Evolutionary conservation across 1,140 invertebrate genomes (phyloP), one percentile per base, ranked within the genome.

Genomic region (Aporrectodea caliginosa): DNA sequence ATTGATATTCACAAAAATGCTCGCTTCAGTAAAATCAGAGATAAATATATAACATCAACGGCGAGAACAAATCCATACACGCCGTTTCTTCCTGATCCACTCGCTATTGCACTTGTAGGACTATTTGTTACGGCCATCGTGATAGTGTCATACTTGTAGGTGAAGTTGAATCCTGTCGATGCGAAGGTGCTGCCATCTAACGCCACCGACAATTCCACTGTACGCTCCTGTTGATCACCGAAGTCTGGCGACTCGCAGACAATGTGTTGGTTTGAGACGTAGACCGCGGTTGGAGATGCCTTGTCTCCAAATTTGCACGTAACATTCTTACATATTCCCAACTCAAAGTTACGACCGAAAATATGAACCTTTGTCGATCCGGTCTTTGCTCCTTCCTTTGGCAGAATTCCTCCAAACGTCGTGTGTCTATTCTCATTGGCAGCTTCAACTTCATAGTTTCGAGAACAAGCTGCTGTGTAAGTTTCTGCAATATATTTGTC

Each of bases 331-430:
- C 83, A 84, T 29, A 83, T 81, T 1, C 80, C 70, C 22, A 1
- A 30, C 29, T 81, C 73, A 73, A 84, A 81, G 79, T 80, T 78
- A 70, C 81, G 76, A 1, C 83, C 83, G 78, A 82, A 84, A 0
- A 84, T 78, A n/a, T 78, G 78, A 16, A 83, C 79, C 27, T 69
- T 79, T 0, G 78, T 81, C 29, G 33, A 30, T 16, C 35, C 69
- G 33, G 30, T 0, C 29, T 35, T 31, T 1, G 79, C 16, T 12
- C 80, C 82, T 69, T 75, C 79, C 27, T 70, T 75, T 16, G 82
- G 82, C n/a, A 82, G 79, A 14, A 83, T 79, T 14, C 81, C 75
- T 14, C 2, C 34, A 35, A 71, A 80, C 2, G 30, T 33, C 32
- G 68, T 32, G 0, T 0, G 22, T 29, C 34, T 43, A 16, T 33